These are phyloP conservation scores for Melieria picta DNA, from an alignment of 2,888 invertebrate genomes.

Conservation along the genomic window DNA sequence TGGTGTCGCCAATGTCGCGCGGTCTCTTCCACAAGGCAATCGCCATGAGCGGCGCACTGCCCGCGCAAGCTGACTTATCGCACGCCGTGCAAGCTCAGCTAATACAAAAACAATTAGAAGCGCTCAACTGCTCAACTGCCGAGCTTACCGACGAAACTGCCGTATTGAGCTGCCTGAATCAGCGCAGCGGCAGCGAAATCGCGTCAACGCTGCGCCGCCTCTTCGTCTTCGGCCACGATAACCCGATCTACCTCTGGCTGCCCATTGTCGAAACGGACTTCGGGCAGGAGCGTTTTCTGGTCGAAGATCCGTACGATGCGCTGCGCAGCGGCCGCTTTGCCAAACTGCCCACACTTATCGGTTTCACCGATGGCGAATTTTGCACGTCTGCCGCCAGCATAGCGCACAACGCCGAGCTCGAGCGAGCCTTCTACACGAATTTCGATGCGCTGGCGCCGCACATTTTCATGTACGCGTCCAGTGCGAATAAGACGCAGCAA, in stretches of 20 bases:
- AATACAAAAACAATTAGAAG: constrained; percentile 67
- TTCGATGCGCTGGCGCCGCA: constrained; percentile 69
- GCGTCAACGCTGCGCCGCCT: constrained; percentile 47
- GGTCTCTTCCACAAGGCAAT: constrained; percentile 69
- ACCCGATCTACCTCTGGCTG: constrained; percentile 62
- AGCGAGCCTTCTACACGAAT: constrained; percentile 63
- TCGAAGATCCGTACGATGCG: constrained; percentile 64
- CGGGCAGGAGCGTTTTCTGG: constrained; percentile 68
- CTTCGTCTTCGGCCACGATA: constrained; percentile 53
- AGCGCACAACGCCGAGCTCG: constrained; percentile 29
- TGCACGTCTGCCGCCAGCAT: constrained; percentile 65
- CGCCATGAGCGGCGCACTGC: constrained; percentile 67
- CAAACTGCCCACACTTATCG: constrained; percentile 67
- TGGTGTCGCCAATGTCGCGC: constrained; percentile 60
- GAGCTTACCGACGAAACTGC: constrained; percentile 48
- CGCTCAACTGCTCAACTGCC: constrained; percentile 63
- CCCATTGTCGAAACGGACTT: constrained; percentile 68
- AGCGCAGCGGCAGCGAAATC: constrained; percentile 45
- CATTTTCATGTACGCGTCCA: constrained; percentile 66
- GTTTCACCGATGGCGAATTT: constrained; percentile 68
- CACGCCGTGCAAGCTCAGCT: constrained; percentile 64
- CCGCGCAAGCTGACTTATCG: constrained; percentile 56
- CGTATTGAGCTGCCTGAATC: constrained; percentile 67
- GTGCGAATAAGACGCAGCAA: constrained; percentile 23
- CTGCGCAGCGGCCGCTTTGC: constrained; percentile 64